A percentile compares a stretch with the other conserved stretches of the same genome.
phyloP scores from a whole-genome alignment of 2,797 vertebrate species.

The Gouania willdenowi region DNA sequence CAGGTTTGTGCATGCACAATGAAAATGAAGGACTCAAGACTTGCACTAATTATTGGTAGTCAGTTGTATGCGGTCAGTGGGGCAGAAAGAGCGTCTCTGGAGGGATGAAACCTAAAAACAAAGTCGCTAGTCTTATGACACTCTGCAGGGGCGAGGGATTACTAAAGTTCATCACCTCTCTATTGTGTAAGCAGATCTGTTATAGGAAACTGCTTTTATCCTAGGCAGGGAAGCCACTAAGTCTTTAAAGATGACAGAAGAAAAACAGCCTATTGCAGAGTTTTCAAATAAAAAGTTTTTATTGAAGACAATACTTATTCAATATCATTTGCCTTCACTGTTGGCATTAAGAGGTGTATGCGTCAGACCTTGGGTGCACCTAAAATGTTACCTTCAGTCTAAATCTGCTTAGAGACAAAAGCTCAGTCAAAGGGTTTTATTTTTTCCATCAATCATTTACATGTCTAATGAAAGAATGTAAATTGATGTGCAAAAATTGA shows the following conservation, averaged over 20 bases:
- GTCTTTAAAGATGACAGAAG: constrained; percentile 20
- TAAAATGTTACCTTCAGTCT: too few species aligned
- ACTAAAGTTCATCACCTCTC: constrained; percentile 70
- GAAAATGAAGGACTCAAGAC: constrained; percentile 55
- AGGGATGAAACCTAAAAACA: constrained; percentile 67
- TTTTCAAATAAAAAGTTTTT: too few species aligned
- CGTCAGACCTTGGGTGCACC: too few species aligned
- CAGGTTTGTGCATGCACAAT: too few species aligned
- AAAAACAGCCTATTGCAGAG: not conserved
- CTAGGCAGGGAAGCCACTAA: constrained; percentile 22
- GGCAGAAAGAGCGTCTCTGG: constrained; percentile 75
- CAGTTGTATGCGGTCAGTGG: constrained; percentile 67
- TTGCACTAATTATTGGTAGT: constrained; percentile 72
- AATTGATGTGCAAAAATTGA: too few species aligned
- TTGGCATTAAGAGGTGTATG: too few species aligned
- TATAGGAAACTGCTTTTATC: constrained; percentile 62
- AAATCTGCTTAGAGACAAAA: too few species aligned
- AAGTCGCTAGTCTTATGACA: constrained; percentile 76
- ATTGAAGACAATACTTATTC: too few species aligned
- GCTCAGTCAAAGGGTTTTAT: too few species aligned
- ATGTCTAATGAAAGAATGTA: too few species aligned
- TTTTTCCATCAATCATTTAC: too few species aligned
- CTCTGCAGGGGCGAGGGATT: constrained; percentile 69
- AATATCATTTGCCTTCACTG: too few species aligned
- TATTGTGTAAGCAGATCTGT: constrained; percentile 70